Evolutionary conservation across 2,888 invertebrate genomes (phyloP).

Genomic region (Chloromyia formosa): DNA sequence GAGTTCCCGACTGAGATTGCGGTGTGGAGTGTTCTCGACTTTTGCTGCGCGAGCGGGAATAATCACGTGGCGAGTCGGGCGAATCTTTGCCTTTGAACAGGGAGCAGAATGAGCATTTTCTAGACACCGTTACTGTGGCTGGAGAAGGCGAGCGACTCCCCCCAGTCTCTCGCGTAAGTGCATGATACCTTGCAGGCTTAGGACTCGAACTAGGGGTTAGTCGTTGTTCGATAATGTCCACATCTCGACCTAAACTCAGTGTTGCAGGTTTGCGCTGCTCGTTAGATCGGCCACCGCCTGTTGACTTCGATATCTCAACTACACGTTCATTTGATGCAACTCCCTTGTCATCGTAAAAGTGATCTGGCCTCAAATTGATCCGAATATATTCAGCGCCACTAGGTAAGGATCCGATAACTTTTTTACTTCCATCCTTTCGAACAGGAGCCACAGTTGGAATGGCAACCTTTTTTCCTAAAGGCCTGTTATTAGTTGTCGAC

Average conservation of each 20-base stretch:
- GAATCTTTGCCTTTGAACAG: conserved; percentile 77
- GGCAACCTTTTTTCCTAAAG: conserved; percentile 34
- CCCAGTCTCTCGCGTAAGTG: conserved; percentile 54
- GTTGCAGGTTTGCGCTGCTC: conserved; percentile 68
- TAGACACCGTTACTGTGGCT: conserved; percentile 70
- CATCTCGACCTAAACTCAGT: conserved; percentile 66
- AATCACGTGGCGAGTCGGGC: conserved; percentile 62
- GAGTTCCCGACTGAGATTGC: conserved; percentile 67
- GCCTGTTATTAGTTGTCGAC: conserved; percentile 23
- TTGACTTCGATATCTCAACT: conserved; percentile 58
- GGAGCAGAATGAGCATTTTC: conserved; percentile 84
- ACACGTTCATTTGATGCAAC: conserved; percentile 62
- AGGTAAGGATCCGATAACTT: conserved; percentile 61
- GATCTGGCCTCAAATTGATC: conserved; percentile 78
- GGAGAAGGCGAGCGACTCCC: conserved; percentile 74
- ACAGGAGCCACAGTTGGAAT: conserved; percentile 27
- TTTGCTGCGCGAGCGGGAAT: conserved; percentile 71
- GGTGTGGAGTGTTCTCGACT: conserved; percentile 65
- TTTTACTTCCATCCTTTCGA: conserved; percentile 43
- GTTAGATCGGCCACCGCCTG: conserved; percentile 51
- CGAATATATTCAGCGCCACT: conserved; percentile 69
- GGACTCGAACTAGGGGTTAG: conserved; percentile 66
- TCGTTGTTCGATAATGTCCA: conserved; percentile 60
- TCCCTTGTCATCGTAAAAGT: conserved; percentile 72
- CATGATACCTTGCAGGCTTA: conserved; percentile 61